Evolutionary conservation across 2,797 vertebrate genomes (phyloP), one percentile per base, ranked within the genome.

Genomic region (Pseudochirops corinnae): DNA sequence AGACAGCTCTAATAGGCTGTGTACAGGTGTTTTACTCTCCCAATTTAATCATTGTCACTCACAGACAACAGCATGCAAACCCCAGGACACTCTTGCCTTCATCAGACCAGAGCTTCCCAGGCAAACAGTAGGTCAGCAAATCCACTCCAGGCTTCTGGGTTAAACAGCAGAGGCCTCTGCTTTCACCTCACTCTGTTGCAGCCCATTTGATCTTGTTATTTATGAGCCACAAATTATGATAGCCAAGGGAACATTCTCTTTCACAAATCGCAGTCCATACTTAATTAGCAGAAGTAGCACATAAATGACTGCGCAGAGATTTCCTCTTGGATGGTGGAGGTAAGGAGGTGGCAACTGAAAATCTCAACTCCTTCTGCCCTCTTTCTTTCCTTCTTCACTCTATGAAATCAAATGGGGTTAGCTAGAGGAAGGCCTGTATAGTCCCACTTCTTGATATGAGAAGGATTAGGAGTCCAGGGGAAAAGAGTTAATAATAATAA

Each of bases 391-490:
- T 28, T 3, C 6, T 60, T 33, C 13, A 0, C 33, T 87, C 53
- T 53, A 53, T 50, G 50, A 31, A 60, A n/a, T 56, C 5, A 0
- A 53, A 21, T 50, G 1, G 7, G 93, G 33, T 29, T 58, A 94
- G 55, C 26, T 93, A 50, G 0, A 0, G 31, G 53, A 55, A 60
- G 3, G 16, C 46, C 21, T 74, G 94, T 56, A 12, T 39, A 62
- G 39, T 50, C 87, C 93, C 50, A 29, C 18, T 95, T 94, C 95
- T 90, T 82, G n/a, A 53, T 90, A 67, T 50, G 4, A 82, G 91
- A 33, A 58, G n/a, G 4, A 67, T 67, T 18, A 67, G 13, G 33
- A 67, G 33, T 3, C 14, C 13, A 67, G 33, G 7, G 62, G 18
- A 18, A 31, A 60, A 62, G 33, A 33, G 13, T 33, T 62, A 62